Base-by-base conservation (phyloP, 2,888 invertebrate species). In the Yponomeuta evonymella region DNA sequence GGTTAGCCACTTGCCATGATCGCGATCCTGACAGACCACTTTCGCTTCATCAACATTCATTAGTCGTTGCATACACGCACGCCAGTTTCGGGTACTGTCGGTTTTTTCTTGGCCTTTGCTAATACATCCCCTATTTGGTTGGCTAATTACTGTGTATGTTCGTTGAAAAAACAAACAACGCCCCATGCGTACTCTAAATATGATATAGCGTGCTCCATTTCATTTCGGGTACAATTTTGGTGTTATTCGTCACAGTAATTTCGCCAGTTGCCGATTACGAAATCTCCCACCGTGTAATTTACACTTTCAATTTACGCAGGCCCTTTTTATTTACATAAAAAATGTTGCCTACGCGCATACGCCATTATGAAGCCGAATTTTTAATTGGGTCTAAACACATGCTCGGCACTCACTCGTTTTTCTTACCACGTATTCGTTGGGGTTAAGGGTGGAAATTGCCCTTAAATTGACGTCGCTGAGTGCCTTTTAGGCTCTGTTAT, bases 291-390 rank as follows among this genome's bases (percentile, higher is more conserved):
- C 51, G 51, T 58, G 15, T 58, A 58, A 58, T 58, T 58, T 58
- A 58, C 51, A 58, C 51, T 58, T 58, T 58, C 51, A 58, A 58
- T 58, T 58, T 58, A 58, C 51, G 51, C 51, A 58, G 51, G 15
- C 15, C 51, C 51, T 58, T 58, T 43, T 58, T 58, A 58, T 58
- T 58, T 58, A 58, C 51, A 58, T 58, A 58, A 58, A 58, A 58
- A 58, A 15, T 15, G 2, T 58, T 58, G 51, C 15, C 15, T 58
- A 15, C 51, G 4, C 15, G 1, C 51, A 15, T 58, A 58, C 51
- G 51, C 51, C 51, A 58, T 58, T 58, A 15, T 15, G 1, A 58
- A 15, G 51, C 15, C 12, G 51, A 58, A 58, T 58, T 12, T 58
- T 58, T 15, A 58, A 58, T 58, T 58, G 51, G 15, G 15, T 58